Evolutionary conservation across 2,888 invertebrate species (phyloP).

Genomic region (Abrostola tripartita): DNA sequence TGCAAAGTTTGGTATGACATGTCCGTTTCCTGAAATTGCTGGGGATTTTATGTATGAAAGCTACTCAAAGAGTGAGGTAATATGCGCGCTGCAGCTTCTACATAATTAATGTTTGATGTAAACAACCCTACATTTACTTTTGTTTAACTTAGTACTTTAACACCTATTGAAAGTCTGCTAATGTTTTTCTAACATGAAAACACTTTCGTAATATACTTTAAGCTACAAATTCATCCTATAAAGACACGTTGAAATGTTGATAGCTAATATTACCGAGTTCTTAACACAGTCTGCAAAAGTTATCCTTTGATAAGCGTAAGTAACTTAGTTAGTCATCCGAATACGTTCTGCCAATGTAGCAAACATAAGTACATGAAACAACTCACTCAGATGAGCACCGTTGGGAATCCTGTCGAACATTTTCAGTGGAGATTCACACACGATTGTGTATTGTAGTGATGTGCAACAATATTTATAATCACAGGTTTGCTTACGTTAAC

Average conservation of each 20-base stretch:
- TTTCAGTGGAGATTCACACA: constrained; percentile 29
- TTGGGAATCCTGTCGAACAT: constrained; percentile 52
- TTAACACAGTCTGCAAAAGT: constrained; percentile 19
- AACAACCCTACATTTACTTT: too few species aligned
- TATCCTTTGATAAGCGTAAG: constrained; percentile 22
- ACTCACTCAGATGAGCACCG: constrained; percentile 52
- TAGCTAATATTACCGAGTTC: constrained; percentile 19
- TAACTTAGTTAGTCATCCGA: constrained; percentile 11
- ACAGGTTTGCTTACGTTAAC: constrained; percentile 14
- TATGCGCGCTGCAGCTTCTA: too few species aligned
- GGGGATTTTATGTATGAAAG: too few species aligned
- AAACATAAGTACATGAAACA: constrained; percentile 20
- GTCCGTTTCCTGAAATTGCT: background rate
- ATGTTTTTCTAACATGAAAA: too few species aligned
- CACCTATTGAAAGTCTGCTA: too few species aligned
- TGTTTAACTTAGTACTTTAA: too few species aligned
- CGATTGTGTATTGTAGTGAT: constrained; percentile 25
- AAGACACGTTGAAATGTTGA: too few species aligned
- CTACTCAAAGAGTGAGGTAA: too few species aligned
- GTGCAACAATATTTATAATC: constrained; percentile 41
- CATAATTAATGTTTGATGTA: too few species aligned
- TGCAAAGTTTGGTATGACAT: background rate
- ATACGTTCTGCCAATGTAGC: background rate
- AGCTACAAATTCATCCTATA: too few species aligned
- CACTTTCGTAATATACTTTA: too few species aligned